phyloP scores from a whole-genome alignment of 2,888 invertebrate species.

The Lepidocyrtoides sp. region DNA sequence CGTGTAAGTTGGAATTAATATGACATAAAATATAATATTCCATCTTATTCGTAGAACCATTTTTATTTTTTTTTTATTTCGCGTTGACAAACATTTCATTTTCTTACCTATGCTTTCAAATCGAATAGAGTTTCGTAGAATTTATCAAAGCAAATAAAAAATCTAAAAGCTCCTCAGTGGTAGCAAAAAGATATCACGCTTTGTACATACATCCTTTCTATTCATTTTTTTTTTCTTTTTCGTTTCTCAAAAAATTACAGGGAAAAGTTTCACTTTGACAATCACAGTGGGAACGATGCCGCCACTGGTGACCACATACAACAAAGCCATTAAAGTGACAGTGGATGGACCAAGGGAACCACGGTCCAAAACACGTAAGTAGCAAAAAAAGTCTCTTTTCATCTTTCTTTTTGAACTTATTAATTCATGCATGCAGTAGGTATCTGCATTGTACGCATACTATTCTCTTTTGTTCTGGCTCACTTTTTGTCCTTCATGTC shows the following conservation, averaged over 20 bases:
- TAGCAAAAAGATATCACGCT: no score
- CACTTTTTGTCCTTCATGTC: background rate
- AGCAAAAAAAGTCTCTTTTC: conserved; percentile 46
- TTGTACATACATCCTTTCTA: conserved; percentile 1
- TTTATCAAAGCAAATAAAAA: background rate
- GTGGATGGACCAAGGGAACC: conserved; percentile 99
- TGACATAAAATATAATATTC: conserved; percentile 47
- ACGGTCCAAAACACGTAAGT: conserved; percentile 98
- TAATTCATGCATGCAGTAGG: conserved; percentile 42
- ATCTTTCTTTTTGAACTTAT: conserved; percentile 23
- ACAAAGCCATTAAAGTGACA: conserved; percentile 97
- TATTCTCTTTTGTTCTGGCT: background rate
- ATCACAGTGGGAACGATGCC: conserved; percentile 97
- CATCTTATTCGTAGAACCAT: background rate
- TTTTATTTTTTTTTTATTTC: background rate
- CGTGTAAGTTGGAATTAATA: conserved; percentile 85
- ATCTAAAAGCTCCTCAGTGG: conserved; percentile 16
- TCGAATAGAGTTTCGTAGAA: background rate
- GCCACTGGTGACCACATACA: conserved; percentile 97
- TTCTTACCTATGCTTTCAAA: no score
- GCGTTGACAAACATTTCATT: no score
- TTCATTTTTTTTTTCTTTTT: conserved; percentile 16
- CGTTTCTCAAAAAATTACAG: conserved; percentile 88
- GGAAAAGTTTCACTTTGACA: conserved; percentile 98
- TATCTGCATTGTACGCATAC: conserved; percentile 18